phyloP scores from a whole-genome alignment of 2,113 vertebrate species.

The Larimichthys crocea region DNA sequence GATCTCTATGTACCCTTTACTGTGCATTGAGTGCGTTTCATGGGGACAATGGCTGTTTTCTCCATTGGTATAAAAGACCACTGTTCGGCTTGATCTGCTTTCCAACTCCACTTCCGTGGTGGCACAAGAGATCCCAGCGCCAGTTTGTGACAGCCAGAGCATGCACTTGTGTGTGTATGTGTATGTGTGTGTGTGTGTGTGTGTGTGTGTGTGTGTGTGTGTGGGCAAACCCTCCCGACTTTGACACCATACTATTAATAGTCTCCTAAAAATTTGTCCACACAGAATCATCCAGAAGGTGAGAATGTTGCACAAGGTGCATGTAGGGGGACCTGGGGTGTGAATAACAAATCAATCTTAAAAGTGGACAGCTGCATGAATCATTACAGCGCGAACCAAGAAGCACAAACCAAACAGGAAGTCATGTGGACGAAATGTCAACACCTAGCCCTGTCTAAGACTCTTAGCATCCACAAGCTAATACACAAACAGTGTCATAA shows the following conservation, averaged over 20 bases:
- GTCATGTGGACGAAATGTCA: conserved; percentile 41
- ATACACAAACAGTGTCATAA: conserved; percentile 27
- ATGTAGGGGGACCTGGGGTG: neutral
- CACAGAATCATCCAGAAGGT: conserved; percentile 58
- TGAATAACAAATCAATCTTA: conserved; percentile 40
- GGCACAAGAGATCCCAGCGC: conserved; percentile 71
- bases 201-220: conserved; percentile 2
- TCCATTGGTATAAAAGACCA: conserved; percentile 72
- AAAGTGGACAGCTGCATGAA: conserved; percentile 19
- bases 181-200: neutral
- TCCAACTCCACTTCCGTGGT: conserved; percentile 76
- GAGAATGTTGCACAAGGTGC: conserved; percentile 30
- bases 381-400: conserved; percentile 26
- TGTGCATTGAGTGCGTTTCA: conserved; percentile 59
- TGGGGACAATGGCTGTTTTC: conserved; percentile 75
- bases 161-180: conserved; percentile 24
- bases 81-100: conserved; percentile 76
- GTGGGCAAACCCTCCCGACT: conserved; percentile 42
- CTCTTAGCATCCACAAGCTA: conserved; percentile 17
- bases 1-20: conserved; percentile 31
- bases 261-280: conserved; percentile 36
- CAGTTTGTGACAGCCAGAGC: conserved; percentile 75
- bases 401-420: conserved; percentile 36
- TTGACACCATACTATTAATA: conserved; percentile 60
- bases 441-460: conserved; percentile 22